Conservation (phyloP, 2,797 vertebrate species). For the Aphelocoma californica region DNA sequence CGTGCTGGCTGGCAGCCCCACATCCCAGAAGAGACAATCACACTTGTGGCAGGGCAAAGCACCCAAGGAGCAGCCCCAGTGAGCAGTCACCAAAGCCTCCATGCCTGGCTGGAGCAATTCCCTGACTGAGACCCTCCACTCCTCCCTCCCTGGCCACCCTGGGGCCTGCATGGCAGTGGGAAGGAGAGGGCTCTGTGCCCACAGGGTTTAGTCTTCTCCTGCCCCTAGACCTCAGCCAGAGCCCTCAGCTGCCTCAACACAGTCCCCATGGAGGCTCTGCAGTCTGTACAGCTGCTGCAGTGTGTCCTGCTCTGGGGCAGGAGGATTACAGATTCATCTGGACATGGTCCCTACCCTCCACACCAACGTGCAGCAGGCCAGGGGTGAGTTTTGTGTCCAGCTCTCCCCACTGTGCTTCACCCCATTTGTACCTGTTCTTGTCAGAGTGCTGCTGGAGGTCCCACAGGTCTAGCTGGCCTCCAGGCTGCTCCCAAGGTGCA, state of each 20-base stretch:
- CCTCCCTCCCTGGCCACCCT: not conserved
- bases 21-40: not conserved
- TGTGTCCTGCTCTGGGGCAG: not conserved
- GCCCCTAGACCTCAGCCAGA: not conserved
- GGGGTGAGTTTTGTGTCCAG: not conserved
- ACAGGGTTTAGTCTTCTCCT: not conserved
- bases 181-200: not conserved
- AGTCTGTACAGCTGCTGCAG: not conserved
- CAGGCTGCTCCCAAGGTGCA: not conserved
- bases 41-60: accelerated
- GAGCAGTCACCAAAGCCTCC: accelerated
- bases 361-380: accelerated
- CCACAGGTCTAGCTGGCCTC: not conserved
- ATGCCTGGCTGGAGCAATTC: not conserved
- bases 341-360: not conserved
- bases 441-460: not conserved
- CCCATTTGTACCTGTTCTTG: not conserved
- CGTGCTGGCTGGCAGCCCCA: accelerated
- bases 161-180: accelerated
- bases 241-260: not conserved
- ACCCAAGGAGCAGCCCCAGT: too few species aligned
- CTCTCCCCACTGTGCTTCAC: not conserved
- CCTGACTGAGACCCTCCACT: not conserved
- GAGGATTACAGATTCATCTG: not conserved
- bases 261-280: not conserved